A percentile compares a stretch with the other conserved stretches of the same genome.
phyloP scores from a whole-genome alignment of 2,113 vertebrate species.

The Pangasianodon hypophthalmus region DNA sequence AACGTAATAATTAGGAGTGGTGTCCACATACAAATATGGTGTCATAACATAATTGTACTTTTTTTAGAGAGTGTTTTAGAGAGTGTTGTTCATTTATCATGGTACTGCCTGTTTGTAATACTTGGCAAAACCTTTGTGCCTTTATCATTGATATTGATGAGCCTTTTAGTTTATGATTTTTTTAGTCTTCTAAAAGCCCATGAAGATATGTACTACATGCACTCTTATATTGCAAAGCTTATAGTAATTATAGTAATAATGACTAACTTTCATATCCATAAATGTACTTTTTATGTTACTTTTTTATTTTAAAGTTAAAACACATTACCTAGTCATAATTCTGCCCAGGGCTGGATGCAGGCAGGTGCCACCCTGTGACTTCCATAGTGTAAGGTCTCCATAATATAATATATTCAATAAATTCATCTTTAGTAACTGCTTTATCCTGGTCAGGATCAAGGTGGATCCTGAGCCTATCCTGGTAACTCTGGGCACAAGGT shows the following conservation, averaged over 20 bases:
- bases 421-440: background rate
- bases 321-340: background rate
- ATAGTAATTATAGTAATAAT: background rate
- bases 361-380: background rate
- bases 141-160: background rate
- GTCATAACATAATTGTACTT: background rate
- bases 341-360: too few relatives aligned
- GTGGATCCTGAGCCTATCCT: background rate
- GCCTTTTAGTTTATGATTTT: background rate
- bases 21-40: background rate
- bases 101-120: background rate
- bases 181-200: background rate
- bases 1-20: background rate
- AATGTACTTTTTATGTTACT: too few relatives aligned
- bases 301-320: background rate
- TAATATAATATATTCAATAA: background rate
- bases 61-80: background rate
- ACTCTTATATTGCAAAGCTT: background rate
- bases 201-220: background rate
- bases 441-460: background rate
- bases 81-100: background rate
- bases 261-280: too few relatives aligned
- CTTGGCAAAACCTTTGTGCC: background rate
- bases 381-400: background rate
- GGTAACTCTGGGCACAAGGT: background rate